Conservation (phyloP, 2,797 vertebrate species). For the Erethizon dorsatum region DNA sequence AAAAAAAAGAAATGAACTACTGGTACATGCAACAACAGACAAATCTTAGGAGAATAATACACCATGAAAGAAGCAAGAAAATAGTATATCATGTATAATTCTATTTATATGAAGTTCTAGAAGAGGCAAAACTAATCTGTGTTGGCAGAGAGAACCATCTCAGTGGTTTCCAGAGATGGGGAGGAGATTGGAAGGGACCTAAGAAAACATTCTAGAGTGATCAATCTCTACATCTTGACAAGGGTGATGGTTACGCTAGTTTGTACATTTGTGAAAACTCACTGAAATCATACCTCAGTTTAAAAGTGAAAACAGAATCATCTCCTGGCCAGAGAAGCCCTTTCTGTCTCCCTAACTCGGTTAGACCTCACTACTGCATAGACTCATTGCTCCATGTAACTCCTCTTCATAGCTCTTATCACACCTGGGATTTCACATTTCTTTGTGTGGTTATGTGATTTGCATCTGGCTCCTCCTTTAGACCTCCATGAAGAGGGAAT, state of each 20-base stretch:
- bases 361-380: background rate
- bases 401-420: background rate
- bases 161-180: background rate
- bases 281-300: background rate
- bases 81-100: background rate
- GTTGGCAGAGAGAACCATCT: background rate
- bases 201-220: background rate
- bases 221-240: background rate
- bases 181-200: background rate
- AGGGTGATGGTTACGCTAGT: background rate
- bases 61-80: background rate
- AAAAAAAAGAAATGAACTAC: background rate
- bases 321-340: background rate
- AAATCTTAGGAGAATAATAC: background rate
- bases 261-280: conserved; percentile 10
- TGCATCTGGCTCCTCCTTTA: background rate
- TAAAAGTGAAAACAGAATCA: background rate
- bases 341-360: background rate
- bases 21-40: background rate
- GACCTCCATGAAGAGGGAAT: background rate
- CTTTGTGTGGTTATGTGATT: background rate
- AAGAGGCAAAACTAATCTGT: background rate
- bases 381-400: background rate
- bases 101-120: background rate
- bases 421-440: background rate